Base-by-base conservation (phyloP, 2,797 vertebrate species). In the Mormyrus hasselquistii region DNA sequence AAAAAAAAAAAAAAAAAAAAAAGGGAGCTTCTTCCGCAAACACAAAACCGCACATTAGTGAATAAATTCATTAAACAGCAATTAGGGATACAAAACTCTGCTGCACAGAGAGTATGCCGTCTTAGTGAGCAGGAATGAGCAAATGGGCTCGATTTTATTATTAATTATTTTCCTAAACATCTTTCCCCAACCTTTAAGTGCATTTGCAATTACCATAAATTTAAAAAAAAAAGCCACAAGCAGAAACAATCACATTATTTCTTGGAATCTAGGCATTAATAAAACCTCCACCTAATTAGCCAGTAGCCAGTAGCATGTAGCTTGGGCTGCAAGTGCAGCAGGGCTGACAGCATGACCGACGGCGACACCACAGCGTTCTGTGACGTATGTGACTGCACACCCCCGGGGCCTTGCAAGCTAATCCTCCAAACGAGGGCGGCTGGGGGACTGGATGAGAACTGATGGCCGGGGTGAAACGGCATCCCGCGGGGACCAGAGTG, bases 391-490 rank as follows among this genome's bases (percentile, higher is more conserved):
- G 90, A 92, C 89, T 90, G 89, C 86, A 89, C 92, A 94, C 94
- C 92, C 94, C 90, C 62, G 92, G 94, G 93, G 95, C 91, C 91
- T 88, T 90, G 92, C 90, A 92, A 91, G 25, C 91, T 90, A 88
- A 91, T 93, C 92, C 93, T 91, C 93, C 90, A 73, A 92, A 92
- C 88, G 89, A 90, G 93, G 93, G 92, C 91, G 88, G 88, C 88
- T 91, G 92, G 25, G 25, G 25, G 25, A 29, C 25, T 29, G 95
- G 95, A 96, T 94, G 92, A 88, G 94, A 96, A 90, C 91, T 95
- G 95, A 96, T 96, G 96, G 93, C 93, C 91, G 92, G 91, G 94
- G 93, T 90, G 92, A 93, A 94, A 93, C 94, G 89, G 90, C 62
- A 69, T 12, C 25, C 14, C 25, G 25, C 2, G 3, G 62, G 25